A percentile compares a stretch with the other conserved stretches of the same genome.
Evolutionary conservation across 1,140 invertebrate species (phyloP).

Genomic region (Leptinotarsa defecta): DNA sequence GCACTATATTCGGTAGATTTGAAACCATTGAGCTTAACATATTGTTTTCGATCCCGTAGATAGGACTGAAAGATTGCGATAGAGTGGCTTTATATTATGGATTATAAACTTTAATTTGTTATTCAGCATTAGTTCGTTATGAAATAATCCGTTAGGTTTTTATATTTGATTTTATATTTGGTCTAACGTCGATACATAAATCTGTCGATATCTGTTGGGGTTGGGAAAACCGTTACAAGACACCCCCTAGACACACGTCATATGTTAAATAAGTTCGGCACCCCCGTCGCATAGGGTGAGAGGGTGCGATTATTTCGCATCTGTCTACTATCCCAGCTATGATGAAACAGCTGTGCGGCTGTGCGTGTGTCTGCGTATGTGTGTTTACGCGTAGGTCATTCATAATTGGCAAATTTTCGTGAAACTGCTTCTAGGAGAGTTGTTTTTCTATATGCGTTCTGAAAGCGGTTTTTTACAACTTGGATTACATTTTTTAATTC

Average conservation of each 20-base stretch:
- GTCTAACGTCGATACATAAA: neutral
- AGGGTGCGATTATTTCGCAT: slow-evolving; percentile 26
- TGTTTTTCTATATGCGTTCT: too few relatives aligned
- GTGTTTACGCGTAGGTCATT: neutral
- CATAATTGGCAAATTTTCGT: neutral
- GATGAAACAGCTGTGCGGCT: neutral
- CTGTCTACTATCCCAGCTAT: slow-evolving; percentile 21
- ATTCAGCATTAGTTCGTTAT: too few relatives aligned
- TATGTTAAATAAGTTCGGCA: slow-evolving; percentile 14
- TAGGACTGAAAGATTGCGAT: too few relatives aligned
- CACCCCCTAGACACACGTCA: slow-evolving; percentile 17
- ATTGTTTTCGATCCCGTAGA: too few relatives aligned
- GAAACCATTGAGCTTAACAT: too few relatives aligned
- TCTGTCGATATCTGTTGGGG: slow-evolving; percentile 17
- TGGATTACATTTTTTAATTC: too few relatives aligned
- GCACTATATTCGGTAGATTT: too few relatives aligned
- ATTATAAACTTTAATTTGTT: too few relatives aligned
- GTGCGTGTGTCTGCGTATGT: neutral
- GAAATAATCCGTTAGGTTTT: too few relatives aligned
- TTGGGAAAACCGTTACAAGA: slow-evolving; percentile 22
- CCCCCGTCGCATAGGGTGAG: slow-evolving; percentile 17
- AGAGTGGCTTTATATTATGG: too few relatives aligned
- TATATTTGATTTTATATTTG: neutral
- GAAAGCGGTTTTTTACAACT: too few relatives aligned
- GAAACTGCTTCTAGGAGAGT: neutral